Conservation (phyloP, 2,113 vertebrate genomes). For the Saguinus imperator region DNA sequence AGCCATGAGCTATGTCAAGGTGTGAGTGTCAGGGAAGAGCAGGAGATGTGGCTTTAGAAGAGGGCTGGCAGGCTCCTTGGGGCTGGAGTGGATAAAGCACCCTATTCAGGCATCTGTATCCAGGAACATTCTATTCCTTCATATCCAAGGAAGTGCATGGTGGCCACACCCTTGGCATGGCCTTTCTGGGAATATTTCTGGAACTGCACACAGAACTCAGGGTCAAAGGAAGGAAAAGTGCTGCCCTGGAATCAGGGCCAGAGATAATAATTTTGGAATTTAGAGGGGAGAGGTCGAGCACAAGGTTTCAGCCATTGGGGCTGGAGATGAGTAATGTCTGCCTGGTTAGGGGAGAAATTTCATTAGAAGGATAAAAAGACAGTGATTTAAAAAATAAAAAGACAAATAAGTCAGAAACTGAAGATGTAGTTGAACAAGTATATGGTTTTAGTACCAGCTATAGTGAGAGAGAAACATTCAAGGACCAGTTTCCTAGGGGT, state of each 20-base stretch:
- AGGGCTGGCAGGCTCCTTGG: background rate
- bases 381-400: background rate
- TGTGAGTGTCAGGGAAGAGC: no score
- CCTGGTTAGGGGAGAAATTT: background rate
- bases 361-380: background rate
- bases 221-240: background rate
- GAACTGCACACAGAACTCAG: background rate
- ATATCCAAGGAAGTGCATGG: background rate
- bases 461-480: background rate
- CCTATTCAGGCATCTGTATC: background rate
- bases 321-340: background rate
- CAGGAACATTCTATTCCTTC: background rate
- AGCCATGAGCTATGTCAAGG: background rate
- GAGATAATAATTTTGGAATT: background rate
- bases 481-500: background rate
- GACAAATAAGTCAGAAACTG: background rate
- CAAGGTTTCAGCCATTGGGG: background rate
- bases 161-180: background rate
- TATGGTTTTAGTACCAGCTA: background rate
- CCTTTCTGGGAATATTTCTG: constrained; percentile 13
- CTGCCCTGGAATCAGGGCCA: background rate
- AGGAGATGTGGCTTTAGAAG: background rate
- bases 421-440: background rate
- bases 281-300: background rate
- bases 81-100: background rate